Evolutionary conservation across 2,888 invertebrate species (phyloP).

Genomic region (Hypsopygia costalis): DNA sequence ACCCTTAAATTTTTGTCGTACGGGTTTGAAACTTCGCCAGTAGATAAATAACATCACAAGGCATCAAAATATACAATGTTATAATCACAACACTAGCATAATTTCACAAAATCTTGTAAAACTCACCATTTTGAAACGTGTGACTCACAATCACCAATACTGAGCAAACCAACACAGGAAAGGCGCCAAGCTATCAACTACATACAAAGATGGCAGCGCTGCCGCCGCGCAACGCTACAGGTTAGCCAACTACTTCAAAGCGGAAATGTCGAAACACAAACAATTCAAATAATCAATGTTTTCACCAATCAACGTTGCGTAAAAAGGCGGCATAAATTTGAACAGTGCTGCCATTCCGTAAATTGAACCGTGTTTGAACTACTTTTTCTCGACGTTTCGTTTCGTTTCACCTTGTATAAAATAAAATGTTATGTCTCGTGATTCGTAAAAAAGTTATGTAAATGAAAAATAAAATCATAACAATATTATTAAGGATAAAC

Average conservation of each 20-base stretch:
- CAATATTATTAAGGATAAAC: too few relatives aligned
- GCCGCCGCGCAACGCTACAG: constrained; percentile 36
- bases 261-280: constrained; percentile 54
- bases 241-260: constrained; percentile 46
- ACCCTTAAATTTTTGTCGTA: constrained; percentile 79
- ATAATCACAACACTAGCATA: constrained; percentile 38
- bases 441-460: too few relatives aligned
- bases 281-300: constrained; percentile 18
- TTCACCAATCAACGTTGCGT: constrained; percentile 41
- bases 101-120: constrained; percentile 73
- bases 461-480: too few relatives aligned
- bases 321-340: constrained; percentile 46
- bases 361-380: too few relatives aligned
- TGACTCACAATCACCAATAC: constrained; percentile 70
- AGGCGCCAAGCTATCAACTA: constrained; percentile 76
- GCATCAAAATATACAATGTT: constrained; percentile 52
- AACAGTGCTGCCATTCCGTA: constrained; percentile 60
- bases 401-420: too few relatives aligned
- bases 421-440: too few relatives aligned
- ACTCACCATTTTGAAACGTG: constrained; percentile 81
- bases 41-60: constrained; percentile 52
- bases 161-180: constrained; percentile 73
- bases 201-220: constrained; percentile 65
- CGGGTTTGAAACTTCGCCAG: constrained; percentile 81
- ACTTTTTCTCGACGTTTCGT: too few relatives aligned